phyloP scores from a whole-genome alignment of 2,888 invertebrate genomes.

The Colletes collaris region DNA sequence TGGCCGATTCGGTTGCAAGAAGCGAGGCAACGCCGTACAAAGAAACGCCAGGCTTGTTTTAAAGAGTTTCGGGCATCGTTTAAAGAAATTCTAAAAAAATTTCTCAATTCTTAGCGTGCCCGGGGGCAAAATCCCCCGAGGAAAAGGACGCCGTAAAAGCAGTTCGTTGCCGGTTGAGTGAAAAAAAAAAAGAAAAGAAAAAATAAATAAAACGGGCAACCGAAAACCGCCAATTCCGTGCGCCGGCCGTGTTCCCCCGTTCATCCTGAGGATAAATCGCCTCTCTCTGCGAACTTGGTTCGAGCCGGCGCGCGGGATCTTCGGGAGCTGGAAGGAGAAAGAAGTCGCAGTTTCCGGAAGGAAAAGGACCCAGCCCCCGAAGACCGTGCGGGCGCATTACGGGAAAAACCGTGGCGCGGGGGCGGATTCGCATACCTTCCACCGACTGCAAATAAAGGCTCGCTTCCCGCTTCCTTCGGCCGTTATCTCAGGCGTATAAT shows the following conservation, averaged over 20 bases:
- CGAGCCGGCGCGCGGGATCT: slow-evolving; percentile 17
- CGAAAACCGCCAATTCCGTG: slow-evolving; percentile 40
- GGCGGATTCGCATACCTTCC: slow-evolving; percentile 59
- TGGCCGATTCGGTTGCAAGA: no score
- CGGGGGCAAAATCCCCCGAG: no score
- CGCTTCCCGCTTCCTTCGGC: slow-evolving; percentile 55
- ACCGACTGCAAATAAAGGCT: slow-evolving; percentile 66
- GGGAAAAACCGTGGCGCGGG: slow-evolving; percentile 34
- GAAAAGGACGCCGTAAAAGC: no score
- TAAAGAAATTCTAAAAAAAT: no score
- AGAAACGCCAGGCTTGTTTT: no score
- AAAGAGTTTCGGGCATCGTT: no score
- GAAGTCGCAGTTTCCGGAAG: slow-evolving; percentile 47
- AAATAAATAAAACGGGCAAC: slow-evolving; percentile 4
- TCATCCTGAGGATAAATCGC: slow-evolving; percentile 53
- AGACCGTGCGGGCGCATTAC: slow-evolving; percentile 47
- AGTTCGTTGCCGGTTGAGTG: background rate
- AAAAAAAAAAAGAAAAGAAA: background rate
- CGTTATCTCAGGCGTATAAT: slow-evolving; percentile 79
- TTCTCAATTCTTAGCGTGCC: no score
- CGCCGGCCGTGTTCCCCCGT: slow-evolving; percentile 24
- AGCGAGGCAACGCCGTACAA: no score
- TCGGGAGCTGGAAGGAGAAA: slow-evolving; percentile 17
- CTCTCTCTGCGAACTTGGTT: slow-evolving; percentile 39
- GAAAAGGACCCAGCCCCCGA: slow-evolving; percentile 29